Evolutionary conservation across 1,140 invertebrate genomes (phyloP), one percentile per base, ranked within the genome.

Genomic region (Drosophila murphyi): DNA sequence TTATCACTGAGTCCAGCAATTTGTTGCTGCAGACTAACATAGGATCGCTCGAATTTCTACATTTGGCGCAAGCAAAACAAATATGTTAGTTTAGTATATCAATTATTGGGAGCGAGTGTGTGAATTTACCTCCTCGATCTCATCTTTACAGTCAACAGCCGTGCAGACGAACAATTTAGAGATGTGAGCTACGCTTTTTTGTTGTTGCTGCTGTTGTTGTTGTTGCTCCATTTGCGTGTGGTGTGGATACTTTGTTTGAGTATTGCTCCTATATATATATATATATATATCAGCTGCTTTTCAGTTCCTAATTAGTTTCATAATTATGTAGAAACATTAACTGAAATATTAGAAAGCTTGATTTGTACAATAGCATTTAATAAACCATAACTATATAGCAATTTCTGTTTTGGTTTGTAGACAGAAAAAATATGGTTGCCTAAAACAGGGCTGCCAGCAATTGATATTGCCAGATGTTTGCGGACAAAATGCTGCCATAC

Each of bases 41-140:
- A 97, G 80, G 96, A 96, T 90, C 96, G 95, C 92, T 98, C 97
- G 83, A 97, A 96, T 95, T 97, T 97, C 97, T 98, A 95, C 96
- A 94, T 63, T 20, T 20, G 20, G 20, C 20, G 20, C 20, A 8
- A 64, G 12, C 55, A 52, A 41, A 47, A 32, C 55, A 34, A 37
- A 35, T 12, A 3, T 34, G 1, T 64, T 35, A 64, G 29, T 57
- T 31, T 32, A 6, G 50, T 41, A 12, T 54, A 45, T 5, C 37
- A 20, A 50, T 41, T 28, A 10, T 20, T 3, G 3, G 12, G 54
- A 35, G 39, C 6, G 6, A 6, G 10, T 43, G 39, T 43, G 10
- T 32, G 50, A 62, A 67, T 32, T 20, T 34, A 92, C 91, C 91
- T 92, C 91, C 67, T 92, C 92, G 60, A 90, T 82, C 35, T 92